phyloP scores from a whole-genome alignment of 2,113 vertebrate genomes.

The Rhinolophus ferrumequinum region DNA sequence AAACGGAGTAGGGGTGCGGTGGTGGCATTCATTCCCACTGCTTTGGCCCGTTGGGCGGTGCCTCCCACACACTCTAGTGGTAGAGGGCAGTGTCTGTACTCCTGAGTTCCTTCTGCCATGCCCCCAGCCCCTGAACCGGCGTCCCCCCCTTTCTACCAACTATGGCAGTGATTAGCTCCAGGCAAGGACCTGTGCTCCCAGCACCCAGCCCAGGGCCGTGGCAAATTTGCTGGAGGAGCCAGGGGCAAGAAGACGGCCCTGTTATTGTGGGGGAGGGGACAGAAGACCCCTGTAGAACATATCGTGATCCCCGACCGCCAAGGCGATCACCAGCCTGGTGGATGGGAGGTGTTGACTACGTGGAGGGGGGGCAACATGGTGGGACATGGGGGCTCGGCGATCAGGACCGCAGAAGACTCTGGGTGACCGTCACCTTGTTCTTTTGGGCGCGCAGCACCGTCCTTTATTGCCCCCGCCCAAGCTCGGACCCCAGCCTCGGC shows the following conservation, averaged over 20 bases:
- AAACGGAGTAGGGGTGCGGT: no score
- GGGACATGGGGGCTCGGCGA: neutral
- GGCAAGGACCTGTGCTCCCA: no score
- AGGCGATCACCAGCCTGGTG: neutral
- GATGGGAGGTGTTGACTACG: neutral
- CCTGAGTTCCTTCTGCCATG: neutral
- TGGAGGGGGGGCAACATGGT: neutral
- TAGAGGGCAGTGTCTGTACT: no score
- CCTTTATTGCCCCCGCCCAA: neutral
- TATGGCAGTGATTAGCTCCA: neutral
- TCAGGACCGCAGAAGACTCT: neutral
- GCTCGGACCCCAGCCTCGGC: neutral
- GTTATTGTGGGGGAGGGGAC: no score
- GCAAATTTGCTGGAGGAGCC: neutral
- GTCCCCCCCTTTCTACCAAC: no score
- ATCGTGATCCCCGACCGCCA: fast-evolving
- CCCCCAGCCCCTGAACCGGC: neutral
- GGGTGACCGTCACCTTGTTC: neutral
- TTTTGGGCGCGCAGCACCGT: neutral
- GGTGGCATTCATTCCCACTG: neutral
- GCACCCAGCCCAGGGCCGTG: neutral
- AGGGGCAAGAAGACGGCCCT: neutral
- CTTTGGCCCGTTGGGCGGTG: neutral
- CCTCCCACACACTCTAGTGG: neutral
- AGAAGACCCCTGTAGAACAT: neutral